phyloP scores from a whole-genome alignment of 2,797 vertebrate species.

The Parambassis ranga region DNA sequence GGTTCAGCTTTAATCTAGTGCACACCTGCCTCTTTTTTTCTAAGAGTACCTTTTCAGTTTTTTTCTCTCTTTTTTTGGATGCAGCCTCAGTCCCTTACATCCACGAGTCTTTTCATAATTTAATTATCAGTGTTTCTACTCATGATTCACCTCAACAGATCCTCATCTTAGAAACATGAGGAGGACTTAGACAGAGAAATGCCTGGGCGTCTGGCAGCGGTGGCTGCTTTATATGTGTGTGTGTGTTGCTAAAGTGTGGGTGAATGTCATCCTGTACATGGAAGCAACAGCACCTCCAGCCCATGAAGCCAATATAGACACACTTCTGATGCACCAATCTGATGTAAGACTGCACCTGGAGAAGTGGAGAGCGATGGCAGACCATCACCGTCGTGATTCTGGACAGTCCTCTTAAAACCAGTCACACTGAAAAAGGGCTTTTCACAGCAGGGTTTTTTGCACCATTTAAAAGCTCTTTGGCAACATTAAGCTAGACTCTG shows the following conservation, averaged over 20 bases:
- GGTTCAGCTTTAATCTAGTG: constrained; percentile 8
- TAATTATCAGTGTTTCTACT: constrained; percentile 45
- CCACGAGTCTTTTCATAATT: constrained; percentile 29
- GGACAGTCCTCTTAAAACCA: constrained; percentile 30
- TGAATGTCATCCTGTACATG: neutral
- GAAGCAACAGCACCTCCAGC: constrained; percentile 14
- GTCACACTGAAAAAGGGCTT: constrained; percentile 28
- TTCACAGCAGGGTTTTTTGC: constrained; percentile 29
- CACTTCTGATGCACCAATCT: constrained; percentile 1
- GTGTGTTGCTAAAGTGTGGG: neutral
- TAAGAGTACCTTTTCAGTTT: neutral
- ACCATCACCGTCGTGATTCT: constrained; percentile 11
- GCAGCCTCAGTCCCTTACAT: neutral
- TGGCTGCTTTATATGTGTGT: neutral
- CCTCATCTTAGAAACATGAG: constrained; percentile 8
- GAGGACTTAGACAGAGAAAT: neutral
- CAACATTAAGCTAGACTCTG: constrained; percentile 24
- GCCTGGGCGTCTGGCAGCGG: neutral
- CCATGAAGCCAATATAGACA: constrained; percentile 17
- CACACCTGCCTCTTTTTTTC: neutral
- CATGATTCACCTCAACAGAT: constrained; percentile 42
- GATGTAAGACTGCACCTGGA: constrained; percentile 18
- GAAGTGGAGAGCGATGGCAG: neutral
- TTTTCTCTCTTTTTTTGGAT: neutral
- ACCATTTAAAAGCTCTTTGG: constrained; percentile 41